phyloP scores from a whole-genome alignment of 2,888 invertebrate genomes.

The Mythimna pallens region DNA sequence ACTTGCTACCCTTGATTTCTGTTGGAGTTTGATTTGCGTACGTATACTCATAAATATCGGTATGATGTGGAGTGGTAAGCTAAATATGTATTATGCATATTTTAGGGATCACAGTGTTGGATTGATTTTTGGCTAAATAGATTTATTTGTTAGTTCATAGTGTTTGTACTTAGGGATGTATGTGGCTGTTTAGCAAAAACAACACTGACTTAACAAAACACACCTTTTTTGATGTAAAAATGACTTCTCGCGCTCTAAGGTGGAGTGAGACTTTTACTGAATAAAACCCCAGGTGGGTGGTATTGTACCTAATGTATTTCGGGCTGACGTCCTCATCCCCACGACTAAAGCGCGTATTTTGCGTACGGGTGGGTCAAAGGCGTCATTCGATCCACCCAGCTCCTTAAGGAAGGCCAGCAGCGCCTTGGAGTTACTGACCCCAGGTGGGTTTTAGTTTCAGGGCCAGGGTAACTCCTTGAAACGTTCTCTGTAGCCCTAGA shows the following conservation, averaged over 20 bases:
- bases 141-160: slow-evolving; percentile 34
- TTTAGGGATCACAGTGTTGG: slow-evolving; percentile 21
- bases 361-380: too few relatives aligned
- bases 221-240: neutral
- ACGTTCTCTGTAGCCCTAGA: too few relatives aligned
- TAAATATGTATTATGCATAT: slow-evolving; percentile 48
- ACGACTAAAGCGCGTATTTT: too few relatives aligned
- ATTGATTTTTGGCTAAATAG: slow-evolving; percentile 20
- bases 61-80: slow-evolving; percentile 34
- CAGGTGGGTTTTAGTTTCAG: too few relatives aligned
- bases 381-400: too few relatives aligned
- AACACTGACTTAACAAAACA: neutral
- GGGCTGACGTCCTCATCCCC: too few relatives aligned
- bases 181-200: too few relatives aligned
- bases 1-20: slow-evolving; percentile 75
- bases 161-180: neutral
- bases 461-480: neutral
- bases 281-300: neutral
- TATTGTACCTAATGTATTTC: too few relatives aligned
- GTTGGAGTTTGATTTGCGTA: slow-evolving; percentile 63
- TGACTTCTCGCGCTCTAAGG: neutral
- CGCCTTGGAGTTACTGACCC: too few relatives aligned
- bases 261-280: neutral
- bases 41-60: slow-evolving; percentile 58
- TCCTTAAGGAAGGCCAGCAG: too few relatives aligned